Conservation (phyloP, 1,140 invertebrate species). For the Ericerus pela region DNA sequence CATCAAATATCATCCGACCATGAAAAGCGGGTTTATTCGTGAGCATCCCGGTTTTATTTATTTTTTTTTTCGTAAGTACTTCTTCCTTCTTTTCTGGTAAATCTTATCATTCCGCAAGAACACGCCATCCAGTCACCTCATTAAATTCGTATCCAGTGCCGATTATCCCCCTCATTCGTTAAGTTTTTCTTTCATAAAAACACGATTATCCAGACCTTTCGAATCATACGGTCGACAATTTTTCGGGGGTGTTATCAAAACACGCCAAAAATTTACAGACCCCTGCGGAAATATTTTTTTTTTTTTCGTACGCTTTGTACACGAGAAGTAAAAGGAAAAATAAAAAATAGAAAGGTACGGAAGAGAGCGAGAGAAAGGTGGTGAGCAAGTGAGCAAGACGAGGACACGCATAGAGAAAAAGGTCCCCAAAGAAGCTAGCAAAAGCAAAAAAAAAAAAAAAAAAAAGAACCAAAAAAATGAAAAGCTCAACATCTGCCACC, state of each 20-base stretch:
- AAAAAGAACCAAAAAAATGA: neutral
- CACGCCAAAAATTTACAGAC: conserved; percentile 12
- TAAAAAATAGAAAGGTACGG: no score
- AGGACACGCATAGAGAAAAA: no score
- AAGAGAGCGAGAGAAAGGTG: neutral
- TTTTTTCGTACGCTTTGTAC: neutral
- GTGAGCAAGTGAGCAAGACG: no score
- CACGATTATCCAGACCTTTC: neutral
- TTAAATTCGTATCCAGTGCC: conserved; percentile 2
- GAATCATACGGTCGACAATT: conserved; percentile 17
- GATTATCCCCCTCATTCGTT: neutral
- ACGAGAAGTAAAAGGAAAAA: no score
- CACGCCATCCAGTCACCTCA: conserved; percentile 6
- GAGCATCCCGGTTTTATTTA: no score
- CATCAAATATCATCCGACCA: no score
- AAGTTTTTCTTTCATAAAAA: neutral
- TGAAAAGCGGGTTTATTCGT: no score
- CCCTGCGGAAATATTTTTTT: conserved; percentile 1
- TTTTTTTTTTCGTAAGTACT: no score
- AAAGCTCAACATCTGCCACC: neutral
- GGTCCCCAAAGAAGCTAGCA: no score
- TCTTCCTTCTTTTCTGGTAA: no score
- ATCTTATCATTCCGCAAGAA: no score
- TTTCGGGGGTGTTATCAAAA: conserved; percentile 18
- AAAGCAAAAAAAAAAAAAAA: no score